Percentiles rank a stretch among this genome's conserved stretches.
Evolutionary conservation across 2,113 vertebrate genomes (phyloP).

Genomic region (Prochilodus magdalenae): DNA sequence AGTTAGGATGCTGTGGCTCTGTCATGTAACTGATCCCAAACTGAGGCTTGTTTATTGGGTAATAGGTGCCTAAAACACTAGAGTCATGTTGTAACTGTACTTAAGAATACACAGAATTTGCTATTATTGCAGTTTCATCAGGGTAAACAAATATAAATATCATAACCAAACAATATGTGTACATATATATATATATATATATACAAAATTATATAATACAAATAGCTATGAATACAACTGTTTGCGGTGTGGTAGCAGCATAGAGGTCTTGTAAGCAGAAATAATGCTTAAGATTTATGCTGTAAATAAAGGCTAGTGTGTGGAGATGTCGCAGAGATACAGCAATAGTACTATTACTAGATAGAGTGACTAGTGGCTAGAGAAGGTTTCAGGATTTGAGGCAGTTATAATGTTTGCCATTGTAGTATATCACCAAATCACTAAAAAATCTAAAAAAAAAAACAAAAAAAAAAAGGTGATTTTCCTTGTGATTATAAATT

Average conservation of each 20-base stretch:
- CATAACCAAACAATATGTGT: slow-evolving; percentile 61
- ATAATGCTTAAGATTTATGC: slow-evolving; percentile 2
- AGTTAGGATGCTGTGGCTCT: slow-evolving; percentile 31
- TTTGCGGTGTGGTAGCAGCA: slow-evolving; percentile 73
- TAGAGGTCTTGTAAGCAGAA: slow-evolving; percentile 40
- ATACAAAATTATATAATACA: slow-evolving; percentile 57
- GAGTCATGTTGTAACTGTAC: slow-evolving; percentile 59
- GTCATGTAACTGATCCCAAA: slow-evolving; percentile 52
- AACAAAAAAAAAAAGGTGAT: neutral
- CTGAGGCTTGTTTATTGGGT: slow-evolving; percentile 63
- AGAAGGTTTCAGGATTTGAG: slow-evolving; percentile 16
- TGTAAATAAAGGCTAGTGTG: slow-evolving; percentile 14
- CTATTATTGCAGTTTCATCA: slow-evolving; percentile 66
- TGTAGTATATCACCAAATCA: slow-evolving; percentile 11
- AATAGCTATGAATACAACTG: slow-evolving; percentile 53
- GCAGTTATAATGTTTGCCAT: slow-evolving; percentile 6
- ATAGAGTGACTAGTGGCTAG: neutral
- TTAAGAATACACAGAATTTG: slow-evolving; percentile 59
- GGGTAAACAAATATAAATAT: slow-evolving; percentile 46
- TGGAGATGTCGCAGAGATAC: slow-evolving; percentile 6
- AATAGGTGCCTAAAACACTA: slow-evolving; percentile 39
- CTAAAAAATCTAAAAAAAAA: neutral
- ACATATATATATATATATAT: slow-evolving; percentile 67
- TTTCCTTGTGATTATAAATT: slow-evolving; percentile 13
- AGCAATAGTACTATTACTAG: slow-evolving; percentile 3